Conservation (phyloP, 2,888 invertebrate genomes). For the Clistopyga incitator region DNA sequence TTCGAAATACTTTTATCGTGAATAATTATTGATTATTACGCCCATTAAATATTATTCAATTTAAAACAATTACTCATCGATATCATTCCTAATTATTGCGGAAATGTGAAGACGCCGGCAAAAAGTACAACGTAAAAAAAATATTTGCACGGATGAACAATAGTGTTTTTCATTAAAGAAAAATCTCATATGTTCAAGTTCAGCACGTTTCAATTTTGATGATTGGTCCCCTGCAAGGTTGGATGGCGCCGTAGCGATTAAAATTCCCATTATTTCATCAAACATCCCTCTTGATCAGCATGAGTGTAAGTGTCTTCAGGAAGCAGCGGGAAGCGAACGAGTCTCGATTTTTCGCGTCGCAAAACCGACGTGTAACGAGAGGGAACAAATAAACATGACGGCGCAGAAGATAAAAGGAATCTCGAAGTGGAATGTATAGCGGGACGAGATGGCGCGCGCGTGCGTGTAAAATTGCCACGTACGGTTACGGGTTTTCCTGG, state of each 20-base stretch:
- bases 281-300: not conserved
- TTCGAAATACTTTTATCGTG: too few species aligned
- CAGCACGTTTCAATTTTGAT: not conserved
- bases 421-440: slow-evolving; percentile 26
- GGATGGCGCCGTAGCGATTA: not conserved
- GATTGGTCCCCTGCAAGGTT: not conserved
- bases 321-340: slow-evolving; percentile 3
- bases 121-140: too few species aligned
- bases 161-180: too few species aligned
- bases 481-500: slow-evolving; percentile 59
- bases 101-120: too few species aligned
- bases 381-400: slow-evolving; percentile 21
- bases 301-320: slow-evolving; percentile 2
- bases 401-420: slow-evolving; percentile 49
- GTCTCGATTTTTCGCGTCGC: slow-evolving; percentile 17
- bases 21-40: too few species aligned
- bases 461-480: slow-evolving; percentile 61
- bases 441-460: slow-evolving; percentile 23
- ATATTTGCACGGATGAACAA: too few species aligned
- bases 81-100: too few species aligned
- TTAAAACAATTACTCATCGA: too few species aligned
- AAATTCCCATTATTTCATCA: slow-evolving; percentile 1
- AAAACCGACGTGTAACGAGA: slow-evolving; percentile 40
- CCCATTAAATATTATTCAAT: too few species aligned
- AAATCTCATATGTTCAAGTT: too few species aligned